Evolutionary conservation across 2,888 invertebrate genomes (phyloP).

Genomic region (Lysandra coridon): DNA sequence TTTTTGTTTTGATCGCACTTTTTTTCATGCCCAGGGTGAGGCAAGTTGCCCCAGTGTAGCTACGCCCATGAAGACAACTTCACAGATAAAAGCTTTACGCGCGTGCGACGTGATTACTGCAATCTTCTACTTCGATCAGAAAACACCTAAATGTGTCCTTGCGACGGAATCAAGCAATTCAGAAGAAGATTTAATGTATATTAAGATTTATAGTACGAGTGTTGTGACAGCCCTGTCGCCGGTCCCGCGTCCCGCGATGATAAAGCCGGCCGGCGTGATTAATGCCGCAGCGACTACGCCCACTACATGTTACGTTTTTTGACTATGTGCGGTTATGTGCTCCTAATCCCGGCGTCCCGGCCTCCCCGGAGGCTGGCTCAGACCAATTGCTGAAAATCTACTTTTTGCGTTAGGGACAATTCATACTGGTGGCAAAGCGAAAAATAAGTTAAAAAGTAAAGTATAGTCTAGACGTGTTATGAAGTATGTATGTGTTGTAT

Average conservation of each 20-base stretch:
- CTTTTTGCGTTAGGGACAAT: not conserved
- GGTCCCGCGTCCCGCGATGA: slow-evolving; percentile 40
- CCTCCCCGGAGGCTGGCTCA: not conserved
- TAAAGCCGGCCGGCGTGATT: slow-evolving; percentile 47
- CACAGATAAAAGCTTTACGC: no score
- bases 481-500: slow-evolving; percentile 2
- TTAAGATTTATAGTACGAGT: no score
- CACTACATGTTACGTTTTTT: slow-evolving; percentile 29
- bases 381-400: not conserved
- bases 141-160: no score
- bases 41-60: no score
- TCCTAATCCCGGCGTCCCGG: not conserved
- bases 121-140: no score
- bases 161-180: no score
- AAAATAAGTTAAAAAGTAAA: not conserved
- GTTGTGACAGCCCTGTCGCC: slow-evolving; percentile 16
- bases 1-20: no score
- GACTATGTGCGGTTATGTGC: slow-evolving; percentile 12
- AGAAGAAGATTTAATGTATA: no score
- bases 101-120: no score
- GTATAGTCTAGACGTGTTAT: not conserved
- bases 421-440: not conserved
- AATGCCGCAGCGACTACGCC: slow-evolving; percentile 38
- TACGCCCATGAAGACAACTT: no score
- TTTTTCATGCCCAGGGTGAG: no score